Evolutionary conservation across 2,888 invertebrate species (phyloP).

Genomic region (Norana najaformis): DNA sequence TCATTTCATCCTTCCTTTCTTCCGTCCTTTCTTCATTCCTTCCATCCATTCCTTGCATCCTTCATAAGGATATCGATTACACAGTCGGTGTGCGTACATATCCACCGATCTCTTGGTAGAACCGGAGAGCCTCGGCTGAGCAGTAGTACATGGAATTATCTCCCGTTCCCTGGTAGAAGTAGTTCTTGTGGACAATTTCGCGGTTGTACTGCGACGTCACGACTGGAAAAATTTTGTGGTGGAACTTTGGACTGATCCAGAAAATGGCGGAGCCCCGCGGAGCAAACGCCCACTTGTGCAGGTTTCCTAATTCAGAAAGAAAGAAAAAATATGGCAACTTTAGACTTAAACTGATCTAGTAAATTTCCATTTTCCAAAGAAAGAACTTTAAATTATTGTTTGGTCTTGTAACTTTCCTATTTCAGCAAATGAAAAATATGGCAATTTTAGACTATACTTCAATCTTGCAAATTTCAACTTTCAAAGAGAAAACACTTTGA

Average conservation of each 20-base stretch:
- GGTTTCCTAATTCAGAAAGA: constrained; percentile 49
- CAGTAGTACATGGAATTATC: constrained; percentile 47
- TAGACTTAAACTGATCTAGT: too few species aligned
- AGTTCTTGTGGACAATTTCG: constrained; percentile 44
- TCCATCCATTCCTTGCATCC: too few species aligned
- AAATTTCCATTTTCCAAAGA: too few species aligned
- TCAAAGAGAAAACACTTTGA: too few species aligned
- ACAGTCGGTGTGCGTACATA: constrained; percentile 36
- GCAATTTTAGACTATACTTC: too few species aligned
- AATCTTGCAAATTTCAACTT: too few species aligned
- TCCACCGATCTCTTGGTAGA: constrained; percentile 50
- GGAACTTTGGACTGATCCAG: constrained; percentile 45
- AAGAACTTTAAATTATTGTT: too few species aligned
- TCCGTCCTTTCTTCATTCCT: too few species aligned
- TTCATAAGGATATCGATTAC: too few species aligned
- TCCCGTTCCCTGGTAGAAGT: constrained; percentile 47
- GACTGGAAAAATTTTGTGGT: constrained; percentile 32
- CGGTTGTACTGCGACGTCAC: constrained; percentile 24
- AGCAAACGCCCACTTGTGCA: constrained; percentile 57
- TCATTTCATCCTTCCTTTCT: too few species aligned
- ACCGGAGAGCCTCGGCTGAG: constrained; percentile 45
- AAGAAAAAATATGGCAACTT: background rate
- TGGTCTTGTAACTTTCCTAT: too few species aligned
- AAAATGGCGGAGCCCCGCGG: constrained; percentile 55
- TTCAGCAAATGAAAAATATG: too few species aligned